Percentiles rank a stretch among this genome's conserved stretches.
phyloP scores from a whole-genome alignment of 2,797 vertebrate species.

The Apogon talboti region DNA sequence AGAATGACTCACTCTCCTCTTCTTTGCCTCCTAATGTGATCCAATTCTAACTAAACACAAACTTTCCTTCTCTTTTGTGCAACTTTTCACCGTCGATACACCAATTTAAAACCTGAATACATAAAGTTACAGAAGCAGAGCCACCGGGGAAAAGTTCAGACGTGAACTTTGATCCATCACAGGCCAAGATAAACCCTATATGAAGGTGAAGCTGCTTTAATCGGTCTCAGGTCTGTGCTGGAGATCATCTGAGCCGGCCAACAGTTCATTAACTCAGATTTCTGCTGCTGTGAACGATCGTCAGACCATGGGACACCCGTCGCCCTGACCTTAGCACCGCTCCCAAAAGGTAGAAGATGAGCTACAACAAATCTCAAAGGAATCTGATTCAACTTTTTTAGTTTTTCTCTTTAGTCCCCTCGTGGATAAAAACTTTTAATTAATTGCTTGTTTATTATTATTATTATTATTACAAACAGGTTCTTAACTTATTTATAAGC shows the following conservation, averaged over 20 bases:
- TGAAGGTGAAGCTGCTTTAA: neutral
- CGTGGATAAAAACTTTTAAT: too few species aligned
- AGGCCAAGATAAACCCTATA: neutral
- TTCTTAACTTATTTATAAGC: too few species aligned
- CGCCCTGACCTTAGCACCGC: too few species aligned
- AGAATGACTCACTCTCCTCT: too few species aligned
- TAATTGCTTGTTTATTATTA: too few species aligned
- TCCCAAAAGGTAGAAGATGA: too few species aligned
- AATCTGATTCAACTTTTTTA: too few species aligned
- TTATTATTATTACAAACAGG: too few species aligned
- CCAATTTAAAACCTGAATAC: neutral
- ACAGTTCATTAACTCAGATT: slow-evolving; percentile 46
- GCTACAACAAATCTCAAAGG: too few species aligned
- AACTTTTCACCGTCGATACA: neutral
- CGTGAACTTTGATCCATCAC: neutral
- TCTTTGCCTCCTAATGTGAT: too few species aligned
- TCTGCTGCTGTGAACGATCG: slow-evolving; percentile 16
- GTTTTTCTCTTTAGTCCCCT: too few species aligned
- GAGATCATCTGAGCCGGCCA: slow-evolving; percentile 21
- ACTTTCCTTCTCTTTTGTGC: neutral
- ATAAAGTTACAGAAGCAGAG: neutral
- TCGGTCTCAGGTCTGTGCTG: neutral
- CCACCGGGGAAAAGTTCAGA: neutral
- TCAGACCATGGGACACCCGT: too few species aligned
- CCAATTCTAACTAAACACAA: neutral